These are phyloP conservation scores for Tetranychus truncatus DNA, from an alignment of 2,888 invertebrate genomes.

Conservation along the genomic window DNA sequence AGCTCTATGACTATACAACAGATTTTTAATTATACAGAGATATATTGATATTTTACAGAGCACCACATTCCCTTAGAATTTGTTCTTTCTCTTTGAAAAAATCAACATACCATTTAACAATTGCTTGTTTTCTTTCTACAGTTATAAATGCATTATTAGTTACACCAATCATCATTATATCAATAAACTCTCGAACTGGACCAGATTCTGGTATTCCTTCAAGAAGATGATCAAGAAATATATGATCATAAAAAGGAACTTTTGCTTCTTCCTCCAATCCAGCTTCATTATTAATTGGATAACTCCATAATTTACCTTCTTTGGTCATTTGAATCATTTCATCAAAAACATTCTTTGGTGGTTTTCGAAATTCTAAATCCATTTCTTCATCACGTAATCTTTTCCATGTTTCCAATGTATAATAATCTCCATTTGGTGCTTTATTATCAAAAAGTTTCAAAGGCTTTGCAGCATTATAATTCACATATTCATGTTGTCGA, in stretches of 20 bases:
- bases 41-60: background rate
- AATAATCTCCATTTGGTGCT: too few species aligned
- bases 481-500: too few species aligned
- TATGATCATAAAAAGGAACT: slow-evolving; percentile 73
- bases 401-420: slow-evolving; percentile 47
- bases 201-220: slow-evolving; percentile 79
- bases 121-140: slow-evolving; percentile 64
- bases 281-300: slow-evolving; percentile 92
- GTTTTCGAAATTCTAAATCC: slow-evolving; percentile 46
- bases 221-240: slow-evolving; percentile 70
- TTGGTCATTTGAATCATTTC: slow-evolving; percentile 86
- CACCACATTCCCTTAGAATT: slow-evolving; percentile 46
- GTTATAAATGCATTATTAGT: slow-evolving; percentile 84
- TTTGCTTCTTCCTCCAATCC: slow-evolving; percentile 43
- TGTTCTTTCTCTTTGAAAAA: slow-evolving; percentile 66
- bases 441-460: too few species aligned
- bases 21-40: too few species aligned
- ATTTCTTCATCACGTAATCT: slow-evolving; percentile 46
- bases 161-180: slow-evolving; percentile 74
- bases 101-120: slow-evolving; percentile 74
- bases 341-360: slow-evolving; percentile 71
- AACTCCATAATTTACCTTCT: slow-evolving; percentile 83
- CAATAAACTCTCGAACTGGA: slow-evolving; percentile 90
- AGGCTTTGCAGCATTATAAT: too few species aligned
- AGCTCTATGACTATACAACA: too few species aligned